Evolutionary conservation across 2,888 invertebrate genomes (phyloP), one percentile per base, ranked within the genome.

Genomic region (Tholera decimalis): DNA sequence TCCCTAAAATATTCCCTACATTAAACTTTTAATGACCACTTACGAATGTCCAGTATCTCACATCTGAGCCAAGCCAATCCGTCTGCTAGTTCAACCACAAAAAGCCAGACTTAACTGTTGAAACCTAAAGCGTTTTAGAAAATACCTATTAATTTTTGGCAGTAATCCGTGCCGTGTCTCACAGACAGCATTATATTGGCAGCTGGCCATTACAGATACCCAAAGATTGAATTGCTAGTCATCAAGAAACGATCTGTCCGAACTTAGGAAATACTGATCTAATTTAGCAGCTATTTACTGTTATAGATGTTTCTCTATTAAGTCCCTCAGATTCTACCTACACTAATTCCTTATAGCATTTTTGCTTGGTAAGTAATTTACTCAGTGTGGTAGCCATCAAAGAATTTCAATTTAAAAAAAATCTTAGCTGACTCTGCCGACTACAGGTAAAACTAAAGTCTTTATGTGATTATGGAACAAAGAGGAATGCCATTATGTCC

Each of bases 201-300:
- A 76, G 70, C 39, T 39, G 33, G 69, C 71, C 75, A 69, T 61
- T 76, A 62, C 33, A 50, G 75, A 71, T 71, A 71, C 59, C 54
- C 18, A 69, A 51, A 53, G 56, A 61, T 61, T 56, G 70, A 56
- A 72, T 72, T 56, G 72, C 76, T 33, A 70, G 76, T 75, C 76
- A 73, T 73, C 77, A 73, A 73, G 51, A 39, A 70, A 43, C 76
- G 55, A 62, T 70, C 71, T 43, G 20, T 60, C 43, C 39, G 69
- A 70, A 47, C 24, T 76, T 56, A 53, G 51, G 20, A 56, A 76
- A 51, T 50, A 55, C 35, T 56, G 39, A 57, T 73, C 56, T 57
- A 71, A 71, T 73, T 62, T 53, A 56, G 46, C 41, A 33, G 39
- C 39, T 47, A 53, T 70, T 70, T 51, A 44, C 47, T 15, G 18